Percentiles rank a stretch among this genome's conserved stretches.
phyloP scores from a whole-genome alignment of 2,797 vertebrate species.

The Mallotus villosus region DNA sequence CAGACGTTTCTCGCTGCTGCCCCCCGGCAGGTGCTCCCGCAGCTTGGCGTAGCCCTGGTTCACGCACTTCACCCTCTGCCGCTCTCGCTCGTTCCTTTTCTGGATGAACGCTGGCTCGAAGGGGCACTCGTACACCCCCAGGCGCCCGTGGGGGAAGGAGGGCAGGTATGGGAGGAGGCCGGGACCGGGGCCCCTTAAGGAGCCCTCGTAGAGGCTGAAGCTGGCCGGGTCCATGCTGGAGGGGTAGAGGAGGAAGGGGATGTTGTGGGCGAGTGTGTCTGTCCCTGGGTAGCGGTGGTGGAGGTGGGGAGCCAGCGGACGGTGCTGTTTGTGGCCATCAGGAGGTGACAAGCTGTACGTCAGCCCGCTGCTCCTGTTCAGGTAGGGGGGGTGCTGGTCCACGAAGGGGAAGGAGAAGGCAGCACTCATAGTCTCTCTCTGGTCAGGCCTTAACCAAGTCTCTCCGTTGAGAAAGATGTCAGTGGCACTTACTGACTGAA shows the following conservation, averaged over 20 bases:
- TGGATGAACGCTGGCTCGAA: conserved; percentile 84
- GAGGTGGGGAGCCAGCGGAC: conserved; percentile 23
- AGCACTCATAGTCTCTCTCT: conserved; percentile 61
- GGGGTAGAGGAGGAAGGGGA: conserved; percentile 74
- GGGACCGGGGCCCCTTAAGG: conserved; percentile 51
- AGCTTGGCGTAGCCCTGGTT: conserved; percentile 84
- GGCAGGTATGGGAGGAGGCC: conserved; percentile 71
- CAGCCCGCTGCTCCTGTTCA: conserved; percentile 40
- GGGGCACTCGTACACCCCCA: conserved; percentile 77
- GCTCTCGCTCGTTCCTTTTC: conserved; percentile 84
- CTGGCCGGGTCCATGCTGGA: conserved; percentile 49
- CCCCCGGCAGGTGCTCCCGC: conserved; percentile 78
- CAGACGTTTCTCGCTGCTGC: conserved; percentile 72
- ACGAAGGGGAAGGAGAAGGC: conserved; percentile 62
- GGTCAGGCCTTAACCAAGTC: neutral
- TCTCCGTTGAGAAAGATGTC: neutral
- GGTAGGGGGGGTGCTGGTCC: conserved; percentile 49
- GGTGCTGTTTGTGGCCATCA: conserved; percentile 52
- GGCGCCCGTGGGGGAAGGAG: conserved; percentile 71
- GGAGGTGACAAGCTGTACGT: conserved; percentile 60
- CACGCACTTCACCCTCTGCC: conserved; percentile 81
- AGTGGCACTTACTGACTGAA: neutral
- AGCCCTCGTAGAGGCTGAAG: conserved; percentile 59
- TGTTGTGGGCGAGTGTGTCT: conserved; percentile 37
- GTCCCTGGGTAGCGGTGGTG: conserved; percentile 42